These are phyloP conservation scores for Papilio gigon DNA, from an alignment of 2,888 invertebrate species.

Conservation along the genomic window DNA sequence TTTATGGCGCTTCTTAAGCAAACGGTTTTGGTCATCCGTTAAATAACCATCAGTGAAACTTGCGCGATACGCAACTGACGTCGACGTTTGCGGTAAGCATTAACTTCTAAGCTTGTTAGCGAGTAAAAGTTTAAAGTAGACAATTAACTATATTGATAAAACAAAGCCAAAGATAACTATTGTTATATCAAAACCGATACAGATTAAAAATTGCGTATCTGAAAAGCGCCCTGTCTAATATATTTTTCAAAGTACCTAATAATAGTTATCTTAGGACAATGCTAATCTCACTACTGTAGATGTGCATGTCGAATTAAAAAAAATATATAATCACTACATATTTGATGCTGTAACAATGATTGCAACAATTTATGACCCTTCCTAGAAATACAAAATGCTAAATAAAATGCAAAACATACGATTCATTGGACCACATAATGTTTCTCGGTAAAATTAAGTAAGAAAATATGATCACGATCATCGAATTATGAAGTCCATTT, in stretches of 20 bases:
- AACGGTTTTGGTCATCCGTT: conserved; percentile 36
- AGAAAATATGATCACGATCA: neutral
- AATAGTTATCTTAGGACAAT: conserved; percentile 21
- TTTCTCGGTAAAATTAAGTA: neutral
- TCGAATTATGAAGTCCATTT: neutral
- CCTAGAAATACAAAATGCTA: too few species aligned
- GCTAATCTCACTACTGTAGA: neutral
- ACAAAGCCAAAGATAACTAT: conserved; percentile 10
- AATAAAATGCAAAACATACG: conserved; percentile 1
- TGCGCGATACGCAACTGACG: conserved; percentile 16
- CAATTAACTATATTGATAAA: neutral
- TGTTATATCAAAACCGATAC: neutral
- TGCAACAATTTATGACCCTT: neutral
- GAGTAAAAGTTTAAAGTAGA: conserved; percentile 9
- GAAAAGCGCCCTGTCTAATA: too few species aligned
- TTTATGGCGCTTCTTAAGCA: conserved; percentile 37
- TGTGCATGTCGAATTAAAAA: neutral
- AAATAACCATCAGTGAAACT: conserved; percentile 15
- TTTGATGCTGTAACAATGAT: neutral
- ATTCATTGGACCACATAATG: neutral
- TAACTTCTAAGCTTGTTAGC: conserved; percentile 29
- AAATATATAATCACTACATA: neutral
- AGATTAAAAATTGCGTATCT: neutral
- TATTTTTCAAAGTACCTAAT: neutral
- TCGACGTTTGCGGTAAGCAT: conserved; percentile 37